Base-by-base conservation (phyloP, 2,888 invertebrate genomes). In the Tridacna crocea region DNA sequence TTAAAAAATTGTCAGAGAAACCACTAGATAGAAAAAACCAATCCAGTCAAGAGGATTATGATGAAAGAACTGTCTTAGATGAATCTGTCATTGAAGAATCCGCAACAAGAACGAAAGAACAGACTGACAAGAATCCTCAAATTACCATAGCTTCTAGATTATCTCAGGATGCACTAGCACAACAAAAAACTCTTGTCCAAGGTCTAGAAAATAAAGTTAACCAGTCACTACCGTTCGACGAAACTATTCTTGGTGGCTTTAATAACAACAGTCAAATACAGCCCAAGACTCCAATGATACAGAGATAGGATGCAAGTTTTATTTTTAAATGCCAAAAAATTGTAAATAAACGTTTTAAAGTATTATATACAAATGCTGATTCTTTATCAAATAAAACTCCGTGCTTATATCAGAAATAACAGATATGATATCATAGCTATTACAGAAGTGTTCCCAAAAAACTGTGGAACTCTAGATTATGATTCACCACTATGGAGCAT, bases 231-330 rank as follows among this genome's bases (percentile, higher is more conserved):
- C 63, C 63, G 24, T 27, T 63, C 24, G 27, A 63, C 15, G 63
- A 63, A 63, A 63, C 27, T 27, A 17, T 63, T 17, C 17, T 63
- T 17, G 63, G 63, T 27, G 63, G 63, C 19, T 63, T 27, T 27
- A 22, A 63, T 27, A 63, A 36, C 8, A 36, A 36, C 36, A 36
- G 36, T 63, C 15, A 63, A 15, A 17, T 17, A 4, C 63, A 27
- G 26, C 27, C 26, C 63, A 26, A 63, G 26, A 27, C 63, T 27
- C 17, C 26, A 27, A 26, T 63, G 27, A 17, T 22, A 26, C 19
- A 63, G 15, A 27, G 63, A 27, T 63, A 63, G 63, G 63, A 63
- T 26, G 27, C 63, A 63, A 63, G 63, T 63, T 63, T 63, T 63
- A 63, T 63, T 63, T 63, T 63, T 63, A 63, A 63, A 17, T 63